Base-by-base conservation (phyloP, 2,888 invertebrate species). In the Agelastica alni region DNA sequence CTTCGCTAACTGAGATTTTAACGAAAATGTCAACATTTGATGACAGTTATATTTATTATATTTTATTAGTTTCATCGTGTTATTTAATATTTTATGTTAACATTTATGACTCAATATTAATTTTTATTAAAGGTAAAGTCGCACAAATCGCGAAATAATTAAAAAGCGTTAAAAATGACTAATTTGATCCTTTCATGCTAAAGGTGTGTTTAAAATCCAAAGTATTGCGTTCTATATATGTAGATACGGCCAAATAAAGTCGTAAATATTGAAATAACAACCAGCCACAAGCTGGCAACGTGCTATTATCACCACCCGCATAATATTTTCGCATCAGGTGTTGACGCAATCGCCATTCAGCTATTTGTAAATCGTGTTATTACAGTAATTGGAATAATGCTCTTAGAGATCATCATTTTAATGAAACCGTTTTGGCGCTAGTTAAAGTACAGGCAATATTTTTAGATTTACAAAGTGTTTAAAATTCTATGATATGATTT, bases 291-390 rank as follows among this genome's bases (percentile, higher is more conserved):
- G 17, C 37, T 39, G 37, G 18, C 20, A 44, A 44, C 32, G 17
- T 45, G 34, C 18, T 14, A 45, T 45, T 34, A 45, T 45, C 34
- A 45, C n/a, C n/a, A n/a, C 34, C 34, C 45, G 45, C 45, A 45
- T 45, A n/a, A 14, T n/a, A 22, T 22, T 45, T 22, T 31, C 32
- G 34, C 34, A 39, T 39, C 37, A 45, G 45, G 45, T 45, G 45
- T 45, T 45, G 45, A 45, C 34, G 45, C 34, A 45, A 45, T 16
- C 9, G 26, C 26, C 4, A 43, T 30, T 31, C 30, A 17, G 17
- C 16, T n/a, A 43, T 16, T 31, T 43, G 18, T 16, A 6, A 45
- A 45, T 39, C 14, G 9, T 34, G 34, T 34, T 45, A 45, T 45
- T 45, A 45, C 4, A 14, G 20, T 45, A 45, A 45, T 45, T 34